Evolutionary conservation across 2,888 invertebrate genomes (phyloP).

Genomic region (Subacronicta megacephala): DNA sequence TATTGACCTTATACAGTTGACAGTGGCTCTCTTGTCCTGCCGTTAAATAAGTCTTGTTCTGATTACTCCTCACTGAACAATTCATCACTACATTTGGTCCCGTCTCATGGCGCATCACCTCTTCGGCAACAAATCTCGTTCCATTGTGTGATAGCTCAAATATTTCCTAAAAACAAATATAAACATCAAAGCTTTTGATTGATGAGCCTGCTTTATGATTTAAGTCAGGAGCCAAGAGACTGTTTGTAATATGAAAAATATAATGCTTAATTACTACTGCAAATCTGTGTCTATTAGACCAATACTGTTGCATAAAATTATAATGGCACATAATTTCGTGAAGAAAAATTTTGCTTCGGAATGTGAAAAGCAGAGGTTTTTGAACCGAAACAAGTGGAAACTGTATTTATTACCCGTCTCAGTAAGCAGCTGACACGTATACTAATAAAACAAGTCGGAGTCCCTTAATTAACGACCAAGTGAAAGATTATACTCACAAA

Average conservation of each 20-base stretch:
- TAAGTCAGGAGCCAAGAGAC: neutral
- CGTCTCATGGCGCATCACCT: slow-evolving; percentile 96
- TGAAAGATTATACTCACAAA: slow-evolving; percentile 92
- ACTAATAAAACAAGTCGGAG: slow-evolving; percentile 33
- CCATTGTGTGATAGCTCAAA: slow-evolving; percentile 97
- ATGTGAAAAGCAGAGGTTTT: slow-evolving; percentile 31
- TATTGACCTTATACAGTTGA: slow-evolving; percentile 94
- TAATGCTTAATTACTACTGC: slow-evolving; percentile 8
- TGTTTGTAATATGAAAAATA: neutral
- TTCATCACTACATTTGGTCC: slow-evolving; percentile 98
- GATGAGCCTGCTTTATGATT: neutral
- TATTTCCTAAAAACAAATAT: slow-evolving; percentile 93
- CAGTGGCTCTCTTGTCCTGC: slow-evolving; percentile 98
- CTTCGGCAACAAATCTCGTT: slow-evolving; percentile 94
- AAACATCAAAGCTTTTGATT: neutral
- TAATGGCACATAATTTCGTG: slow-evolving; percentile 13
- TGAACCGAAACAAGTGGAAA: slow-evolving; percentile 17
- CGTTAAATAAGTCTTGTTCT: slow-evolving; percentile 94
- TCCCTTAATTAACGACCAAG: slow-evolving; percentile 31
- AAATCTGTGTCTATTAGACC: slow-evolving; percentile 21
- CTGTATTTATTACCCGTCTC: slow-evolving; percentile 46
- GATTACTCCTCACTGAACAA: slow-evolving; percentile 93
- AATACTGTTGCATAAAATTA: slow-evolving; percentile 18
- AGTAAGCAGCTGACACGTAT: slow-evolving; percentile 73
- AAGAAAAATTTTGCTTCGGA: slow-evolving; percentile 17